Conservation (phyloP, 1,140 invertebrate species). For the Sogatella furcifera region DNA sequence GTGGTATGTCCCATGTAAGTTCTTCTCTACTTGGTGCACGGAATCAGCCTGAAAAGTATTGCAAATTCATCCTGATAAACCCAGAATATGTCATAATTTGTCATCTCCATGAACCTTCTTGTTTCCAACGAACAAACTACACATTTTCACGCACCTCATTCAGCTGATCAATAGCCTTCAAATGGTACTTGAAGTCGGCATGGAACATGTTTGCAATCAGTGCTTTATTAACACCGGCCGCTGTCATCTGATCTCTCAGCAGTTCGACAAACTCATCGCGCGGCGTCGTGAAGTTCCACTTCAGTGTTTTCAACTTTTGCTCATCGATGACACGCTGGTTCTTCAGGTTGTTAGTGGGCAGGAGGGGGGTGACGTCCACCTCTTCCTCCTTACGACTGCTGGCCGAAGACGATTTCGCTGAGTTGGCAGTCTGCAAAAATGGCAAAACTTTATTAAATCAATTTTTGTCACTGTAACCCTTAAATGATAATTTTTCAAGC, state of each 20-base stretch:
- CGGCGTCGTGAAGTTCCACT: constrained; percentile 94
- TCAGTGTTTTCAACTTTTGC: constrained; percentile 77
- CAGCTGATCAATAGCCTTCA: constrained; percentile 88
- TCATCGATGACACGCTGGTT: constrained; percentile 87
- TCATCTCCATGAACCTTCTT: too few species aligned
- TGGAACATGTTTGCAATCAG: constrained; percentile 89
- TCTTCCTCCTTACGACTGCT: constrained; percentile 67
- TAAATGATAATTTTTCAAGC: too few species aligned
- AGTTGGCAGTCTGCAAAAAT: constrained; percentile 15
- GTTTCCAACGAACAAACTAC: too few species aligned
- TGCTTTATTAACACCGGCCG: constrained; percentile 74
- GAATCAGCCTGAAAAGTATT: too few species aligned
- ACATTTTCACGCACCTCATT: constrained; percentile 53
- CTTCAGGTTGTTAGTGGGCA: constrained; percentile 78
- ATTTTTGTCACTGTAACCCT: too few species aligned
- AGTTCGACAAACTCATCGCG: constrained; percentile 89
- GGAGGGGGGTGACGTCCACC: constrained; percentile 58
- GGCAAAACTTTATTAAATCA: too few species aligned
- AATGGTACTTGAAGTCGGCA: constrained; percentile 89
- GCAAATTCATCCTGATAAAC: too few species aligned
- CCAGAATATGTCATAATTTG: too few species aligned
- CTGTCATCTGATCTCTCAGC: constrained; percentile 81
- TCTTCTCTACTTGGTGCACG: too few species aligned
- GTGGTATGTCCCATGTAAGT: too few species aligned
- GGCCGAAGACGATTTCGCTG: constrained; percentile 24